A percentile compares a stretch with the other conserved stretches of the same genome.
phyloP scores from a whole-genome alignment of 1,140 invertebrate species.

The Drosophila lowei region DNA sequence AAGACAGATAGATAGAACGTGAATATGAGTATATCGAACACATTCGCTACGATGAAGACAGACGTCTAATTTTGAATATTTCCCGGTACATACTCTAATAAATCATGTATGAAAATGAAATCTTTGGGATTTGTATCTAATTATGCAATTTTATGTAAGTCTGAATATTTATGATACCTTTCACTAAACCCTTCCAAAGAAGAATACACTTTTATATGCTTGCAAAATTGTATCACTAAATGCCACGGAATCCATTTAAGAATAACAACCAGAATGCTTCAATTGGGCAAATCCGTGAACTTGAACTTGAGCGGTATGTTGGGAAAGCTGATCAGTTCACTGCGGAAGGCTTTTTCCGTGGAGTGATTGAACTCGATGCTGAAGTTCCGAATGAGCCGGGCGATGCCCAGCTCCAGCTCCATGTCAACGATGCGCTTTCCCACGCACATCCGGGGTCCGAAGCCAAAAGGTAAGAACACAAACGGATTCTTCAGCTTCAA shows the following conservation, averaged over 20 bases:
- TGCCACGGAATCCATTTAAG: too few relatives aligned
- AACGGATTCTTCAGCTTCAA: slow-evolving; percentile 83
- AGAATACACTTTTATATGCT: neutral
- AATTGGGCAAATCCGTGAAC: slow-evolving; percentile 62
- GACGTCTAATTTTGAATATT: too few relatives aligned
- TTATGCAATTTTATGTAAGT: too few relatives aligned
- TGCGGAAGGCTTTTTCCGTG: slow-evolving; percentile 60
- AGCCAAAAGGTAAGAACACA: slow-evolving; percentile 86
- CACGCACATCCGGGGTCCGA: slow-evolving; percentile 85
- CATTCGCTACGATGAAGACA: too few relatives aligned
- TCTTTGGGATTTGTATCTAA: too few relatives aligned
- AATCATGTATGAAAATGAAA: too few relatives aligned
- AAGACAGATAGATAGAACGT: too few relatives aligned
- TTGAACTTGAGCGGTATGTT: slow-evolving; percentile 78
- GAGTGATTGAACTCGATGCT: slow-evolving; percentile 84
- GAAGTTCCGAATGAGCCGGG: slow-evolving; percentile 85
- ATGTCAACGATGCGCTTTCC: slow-evolving; percentile 88
- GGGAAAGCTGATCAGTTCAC: slow-evolving; percentile 60
- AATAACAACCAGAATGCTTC: neutral
- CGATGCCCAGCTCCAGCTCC: slow-evolving; percentile 87
- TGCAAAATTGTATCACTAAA: neutral
- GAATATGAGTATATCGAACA: too few relatives aligned
- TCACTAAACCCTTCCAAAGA: neutral
- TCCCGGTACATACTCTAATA: too few relatives aligned
- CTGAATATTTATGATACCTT: too few relatives aligned